phyloP scores from a whole-genome alignment of 1,140 invertebrate species.

The Drosophila oshimai region DNA sequence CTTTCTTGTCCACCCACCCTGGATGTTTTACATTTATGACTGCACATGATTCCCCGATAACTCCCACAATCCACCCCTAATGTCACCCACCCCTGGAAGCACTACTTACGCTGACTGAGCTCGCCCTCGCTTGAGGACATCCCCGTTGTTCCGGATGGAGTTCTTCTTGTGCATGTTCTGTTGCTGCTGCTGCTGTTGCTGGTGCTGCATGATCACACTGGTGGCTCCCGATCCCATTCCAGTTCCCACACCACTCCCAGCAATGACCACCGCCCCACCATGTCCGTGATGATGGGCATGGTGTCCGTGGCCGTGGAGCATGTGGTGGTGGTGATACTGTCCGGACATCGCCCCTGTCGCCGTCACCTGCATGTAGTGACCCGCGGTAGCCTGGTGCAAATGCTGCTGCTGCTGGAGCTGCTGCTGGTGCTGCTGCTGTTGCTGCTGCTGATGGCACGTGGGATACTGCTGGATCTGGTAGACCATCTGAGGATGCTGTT shows the following conservation, averaged over 20 bases:
- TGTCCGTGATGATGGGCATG: constrained; percentile 77
- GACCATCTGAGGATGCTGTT: constrained; percentile 75
- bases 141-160: constrained; percentile 86
- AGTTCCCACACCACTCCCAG: constrained; percentile 80
- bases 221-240: constrained; percentile 79
- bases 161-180: constrained; percentile 87
- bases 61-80: not conserved
- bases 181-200: constrained; percentile 70
- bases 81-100: not conserved
- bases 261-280: constrained; percentile 78
- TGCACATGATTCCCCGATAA: not conserved
- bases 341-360: constrained; percentile 83
- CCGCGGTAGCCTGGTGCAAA: constrained; percentile 34
- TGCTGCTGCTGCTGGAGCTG: constrained; percentile 68
- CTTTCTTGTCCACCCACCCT: not conserved
- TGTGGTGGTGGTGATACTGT: constrained; percentile 83
- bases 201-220: constrained; percentile 83
- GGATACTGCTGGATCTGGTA: constrained; percentile 79
- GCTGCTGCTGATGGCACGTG: constrained; percentile 80
- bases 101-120: constrained; percentile 87
- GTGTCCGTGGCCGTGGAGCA: constrained; percentile 82
- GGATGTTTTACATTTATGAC: not conserved
- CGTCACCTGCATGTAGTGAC: constrained; percentile 65
- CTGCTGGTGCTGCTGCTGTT: constrained; percentile 55
- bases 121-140: constrained; percentile 87